Percentiles rank a stretch among this genome's conserved stretches.
phyloP scores from a whole-genome alignment of 1,140 invertebrate genomes.

The Myzus persicae region DNA sequence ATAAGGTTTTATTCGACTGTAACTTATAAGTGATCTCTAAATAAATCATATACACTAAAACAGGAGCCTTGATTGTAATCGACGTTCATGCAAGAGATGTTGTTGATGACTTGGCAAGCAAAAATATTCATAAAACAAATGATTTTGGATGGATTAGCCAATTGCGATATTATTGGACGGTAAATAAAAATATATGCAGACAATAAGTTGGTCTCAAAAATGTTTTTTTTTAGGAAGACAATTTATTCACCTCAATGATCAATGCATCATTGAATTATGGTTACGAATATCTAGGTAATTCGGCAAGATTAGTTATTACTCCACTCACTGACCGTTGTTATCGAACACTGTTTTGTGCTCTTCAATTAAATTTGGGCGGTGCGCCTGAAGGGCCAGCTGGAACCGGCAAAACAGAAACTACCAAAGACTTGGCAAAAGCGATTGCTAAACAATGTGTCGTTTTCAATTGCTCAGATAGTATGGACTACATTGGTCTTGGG shows the following conservation, averaged over 20 bases:
- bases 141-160: conserved; percentile 94
- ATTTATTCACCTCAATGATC: conserved; percentile 87
- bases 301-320: conserved; percentile 85
- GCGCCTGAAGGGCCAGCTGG: conserved; percentile 96
- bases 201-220: neutral
- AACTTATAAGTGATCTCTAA: neutral
- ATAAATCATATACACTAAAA: neutral
- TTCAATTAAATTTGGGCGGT: conserved; percentile 83
- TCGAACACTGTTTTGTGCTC: conserved; percentile 88
- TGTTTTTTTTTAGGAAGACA: conserved; percentile 67
- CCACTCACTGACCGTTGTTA: conserved; percentile 91
- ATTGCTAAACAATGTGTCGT: conserved; percentile 96
- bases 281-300: conserved; percentile 95
- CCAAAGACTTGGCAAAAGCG: conserved; percentile 95
- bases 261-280: conserved; percentile 89
- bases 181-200: conserved; percentile 64
- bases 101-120: conserved; percentile 74
- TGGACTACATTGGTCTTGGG: conserved; percentile 92
- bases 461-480: conserved; percentile 93
- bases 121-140: conserved; percentile 73
- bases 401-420: conserved; percentile 95
- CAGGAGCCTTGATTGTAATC: conserved; percentile 86
- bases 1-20: conserved; percentile 61
- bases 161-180: conserved; percentile 94
- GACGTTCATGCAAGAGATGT: conserved; percentile 94